Conservation (phyloP, 2,113 vertebrate genomes). For the Entelurus aequoreus region DNA sequence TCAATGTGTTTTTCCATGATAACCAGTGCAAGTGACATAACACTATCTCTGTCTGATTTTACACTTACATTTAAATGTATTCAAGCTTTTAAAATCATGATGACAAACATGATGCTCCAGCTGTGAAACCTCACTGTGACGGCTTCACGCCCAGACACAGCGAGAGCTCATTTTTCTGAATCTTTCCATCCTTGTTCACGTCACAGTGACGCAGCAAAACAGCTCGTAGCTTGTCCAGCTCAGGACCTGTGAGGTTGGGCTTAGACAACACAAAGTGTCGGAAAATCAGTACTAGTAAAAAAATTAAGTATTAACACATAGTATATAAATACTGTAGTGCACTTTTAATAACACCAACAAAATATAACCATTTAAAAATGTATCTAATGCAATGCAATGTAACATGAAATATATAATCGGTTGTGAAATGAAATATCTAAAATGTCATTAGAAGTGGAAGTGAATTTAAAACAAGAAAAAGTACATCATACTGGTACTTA, state of each 20-base stretch:
- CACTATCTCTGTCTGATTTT: neutral
- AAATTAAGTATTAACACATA: neutral
- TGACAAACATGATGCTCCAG: neutral
- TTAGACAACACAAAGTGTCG: constrained; percentile 42
- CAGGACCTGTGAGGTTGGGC: constrained; percentile 84
- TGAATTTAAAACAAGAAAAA: too few species aligned
- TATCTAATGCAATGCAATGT: too few species aligned
- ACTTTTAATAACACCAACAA: neutral
- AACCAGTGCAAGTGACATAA: neutral
- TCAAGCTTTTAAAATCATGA: neutral
- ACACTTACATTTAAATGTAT: neutral
- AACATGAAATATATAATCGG: too few species aligned
- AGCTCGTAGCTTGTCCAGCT: constrained; percentile 85
- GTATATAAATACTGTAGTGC: neutral
- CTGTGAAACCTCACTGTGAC: neutral
- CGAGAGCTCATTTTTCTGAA: constrained; percentile 89
- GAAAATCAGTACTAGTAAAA: neutral
- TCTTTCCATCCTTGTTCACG: constrained; percentile 91
- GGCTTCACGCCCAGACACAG: constrained; percentile 89
- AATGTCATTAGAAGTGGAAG: too few species aligned
- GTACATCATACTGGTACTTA: too few species aligned
- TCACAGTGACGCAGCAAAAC: constrained; percentile 89
- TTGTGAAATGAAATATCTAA: too few species aligned
- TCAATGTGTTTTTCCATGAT: neutral
- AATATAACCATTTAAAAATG: too few species aligned